phyloP scores from a whole-genome alignment of 2,888 invertebrate genomes.

The Clepsis dumicolana region DNA sequence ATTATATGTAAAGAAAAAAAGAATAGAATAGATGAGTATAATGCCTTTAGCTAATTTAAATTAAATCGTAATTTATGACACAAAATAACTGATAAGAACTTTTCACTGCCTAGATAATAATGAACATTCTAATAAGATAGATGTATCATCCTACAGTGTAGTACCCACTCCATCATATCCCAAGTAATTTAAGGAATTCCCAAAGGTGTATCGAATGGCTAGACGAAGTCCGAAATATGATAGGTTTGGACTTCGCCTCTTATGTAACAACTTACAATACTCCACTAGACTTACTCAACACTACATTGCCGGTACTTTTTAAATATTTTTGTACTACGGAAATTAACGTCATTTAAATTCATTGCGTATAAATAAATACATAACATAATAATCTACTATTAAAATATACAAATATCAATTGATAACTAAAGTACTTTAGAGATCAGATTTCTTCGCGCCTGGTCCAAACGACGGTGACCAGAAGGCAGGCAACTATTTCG shows the following conservation, averaged over 20 bases:
- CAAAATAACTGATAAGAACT: neutral
- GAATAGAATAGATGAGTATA: too few species aligned
- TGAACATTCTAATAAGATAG: neutral
- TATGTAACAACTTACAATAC: neutral
- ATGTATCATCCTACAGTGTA: neutral
- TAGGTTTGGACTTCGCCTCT: neutral
- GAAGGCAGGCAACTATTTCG: too few species aligned
- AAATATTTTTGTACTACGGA: too few species aligned
- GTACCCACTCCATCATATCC: neutral
- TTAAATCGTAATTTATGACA: neutral
- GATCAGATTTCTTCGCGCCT: too few species aligned
- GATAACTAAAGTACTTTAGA: too few species aligned
- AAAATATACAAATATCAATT: too few species aligned
- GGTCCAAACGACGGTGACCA: too few species aligned
- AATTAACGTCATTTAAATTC: too few species aligned
- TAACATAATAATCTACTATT: too few species aligned
- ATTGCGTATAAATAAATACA: too few species aligned
- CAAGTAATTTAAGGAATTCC: slow-evolving; percentile 6
- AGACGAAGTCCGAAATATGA: slow-evolving; percentile 4
- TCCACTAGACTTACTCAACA: neutral
- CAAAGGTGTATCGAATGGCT: slow-evolving; percentile 3
- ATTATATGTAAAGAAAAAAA: too few species aligned
- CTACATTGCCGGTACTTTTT: too few species aligned
- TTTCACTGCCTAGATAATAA: neutral
- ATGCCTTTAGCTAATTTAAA: slow-evolving; percentile 11